phyloP scores from a whole-genome alignment of 2,113 vertebrate genomes.

The Raja brachyura region DNA sequence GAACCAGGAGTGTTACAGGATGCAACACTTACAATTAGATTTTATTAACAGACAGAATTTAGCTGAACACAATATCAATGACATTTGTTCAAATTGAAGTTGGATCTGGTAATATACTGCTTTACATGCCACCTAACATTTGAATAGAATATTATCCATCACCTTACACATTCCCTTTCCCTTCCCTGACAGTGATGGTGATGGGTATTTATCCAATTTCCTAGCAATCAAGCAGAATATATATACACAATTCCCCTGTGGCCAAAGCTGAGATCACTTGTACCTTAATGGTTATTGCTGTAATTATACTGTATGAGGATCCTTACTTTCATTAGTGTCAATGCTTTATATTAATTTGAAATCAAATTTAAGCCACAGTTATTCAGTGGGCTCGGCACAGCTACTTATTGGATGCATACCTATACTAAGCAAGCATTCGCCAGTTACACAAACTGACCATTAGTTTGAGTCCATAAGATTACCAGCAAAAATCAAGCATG shows the following conservation, averaged over 20 bases:
- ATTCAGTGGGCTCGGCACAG: neutral
- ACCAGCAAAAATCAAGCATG: too few relatives aligned
- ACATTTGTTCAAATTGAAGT: neutral
- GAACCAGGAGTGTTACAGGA: neutral
- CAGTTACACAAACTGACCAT: neutral
- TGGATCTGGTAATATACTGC: neutral
- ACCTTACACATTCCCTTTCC: conserved; percentile 8
- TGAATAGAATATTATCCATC: neutral
- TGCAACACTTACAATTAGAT: neutral
- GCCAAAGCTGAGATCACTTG: neutral
- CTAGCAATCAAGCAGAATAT: conserved; percentile 10
- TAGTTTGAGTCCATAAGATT: neutral
- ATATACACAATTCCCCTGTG: neutral
- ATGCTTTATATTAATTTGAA: neutral
- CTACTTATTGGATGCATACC: neutral
- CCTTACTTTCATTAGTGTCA: neutral
- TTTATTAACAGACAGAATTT: neutral
- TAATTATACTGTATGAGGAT: neutral
- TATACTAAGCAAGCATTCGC: neutral
- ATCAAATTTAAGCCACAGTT: neutral
- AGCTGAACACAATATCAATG: neutral
- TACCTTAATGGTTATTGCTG: neutral
- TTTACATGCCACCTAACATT: neutral
- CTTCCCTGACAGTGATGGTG: neutral
- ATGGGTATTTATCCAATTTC: conserved; percentile 10